Conservation (phyloP, 2,797 vertebrate species). For the Pangasius mekongensis region DNA sequence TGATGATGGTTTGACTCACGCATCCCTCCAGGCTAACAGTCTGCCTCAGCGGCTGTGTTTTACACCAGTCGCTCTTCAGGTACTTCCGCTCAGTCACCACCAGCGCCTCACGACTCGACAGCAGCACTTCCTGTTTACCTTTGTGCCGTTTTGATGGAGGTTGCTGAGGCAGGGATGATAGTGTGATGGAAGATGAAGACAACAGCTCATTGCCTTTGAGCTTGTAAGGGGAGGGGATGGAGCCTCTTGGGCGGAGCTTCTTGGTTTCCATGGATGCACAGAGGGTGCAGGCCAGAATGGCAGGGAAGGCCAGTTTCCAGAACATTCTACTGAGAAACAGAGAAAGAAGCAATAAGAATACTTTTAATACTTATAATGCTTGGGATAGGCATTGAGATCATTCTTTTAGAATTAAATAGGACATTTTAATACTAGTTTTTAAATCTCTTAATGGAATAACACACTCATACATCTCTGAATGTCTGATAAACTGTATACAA, state of each 20-base stretch:
- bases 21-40: constrained; percentile 94
- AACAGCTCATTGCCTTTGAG: constrained; percentile 80
- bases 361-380: background rate
- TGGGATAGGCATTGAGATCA: background rate
- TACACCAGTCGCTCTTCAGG: constrained; percentile 98
- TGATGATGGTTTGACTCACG: constrained; percentile 91
- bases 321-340: constrained; percentile 80
- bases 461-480: background rate
- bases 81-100: constrained; percentile 96
- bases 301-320: constrained; percentile 85
- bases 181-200: constrained; percentile 35
- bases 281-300: constrained; percentile 82
- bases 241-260: constrained; percentile 83
- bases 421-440: background rate
- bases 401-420: background rate
- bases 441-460: background rate
- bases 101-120: constrained; percentile 93
- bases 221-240: constrained; percentile 93
- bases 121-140: constrained; percentile 86
- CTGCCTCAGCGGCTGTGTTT: constrained; percentile 94
- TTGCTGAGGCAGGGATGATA: constrained; percentile 74
- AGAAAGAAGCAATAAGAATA: background rate
- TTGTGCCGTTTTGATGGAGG: constrained; percentile 71
- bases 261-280: constrained; percentile 76
- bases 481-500: background rate